phyloP scores from a whole-genome alignment of 2,888 invertebrate species.

The Rotaria socialis region DNA sequence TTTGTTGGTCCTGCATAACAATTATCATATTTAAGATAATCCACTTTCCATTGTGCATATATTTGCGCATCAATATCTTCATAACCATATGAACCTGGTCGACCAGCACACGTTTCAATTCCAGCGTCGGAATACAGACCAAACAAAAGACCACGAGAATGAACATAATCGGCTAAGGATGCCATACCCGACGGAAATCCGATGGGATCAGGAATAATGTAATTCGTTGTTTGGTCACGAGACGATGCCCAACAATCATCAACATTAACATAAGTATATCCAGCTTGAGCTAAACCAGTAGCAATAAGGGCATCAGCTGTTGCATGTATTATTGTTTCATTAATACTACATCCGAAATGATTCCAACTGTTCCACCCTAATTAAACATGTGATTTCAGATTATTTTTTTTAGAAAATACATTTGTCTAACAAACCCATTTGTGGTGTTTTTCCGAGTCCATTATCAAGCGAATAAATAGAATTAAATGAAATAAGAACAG shows the following conservation, averaged over 20 bases:
- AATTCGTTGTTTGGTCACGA: neutral
- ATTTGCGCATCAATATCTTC: neutral
- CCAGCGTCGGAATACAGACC: conserved; percentile 15
- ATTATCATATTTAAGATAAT: conserved; percentile 36
- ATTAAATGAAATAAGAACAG: neutral
- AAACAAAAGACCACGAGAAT: neutral
- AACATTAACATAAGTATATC: conserved; percentile 7
- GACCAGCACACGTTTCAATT: neutral
- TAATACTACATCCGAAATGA: neutral
- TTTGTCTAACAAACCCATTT: neutral
- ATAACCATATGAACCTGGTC: conserved; percentile 20
- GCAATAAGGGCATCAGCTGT: neutral
- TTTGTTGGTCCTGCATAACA: neutral
- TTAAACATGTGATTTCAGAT: neutral
- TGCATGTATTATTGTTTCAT: neutral
- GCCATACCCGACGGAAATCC: neutral
- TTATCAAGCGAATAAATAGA: neutral
- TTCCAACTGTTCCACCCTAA: conserved; percentile 34
- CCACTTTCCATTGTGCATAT: conserved; percentile 7
- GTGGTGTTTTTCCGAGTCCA: conserved; percentile 28
- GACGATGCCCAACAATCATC: conserved; percentile 33
- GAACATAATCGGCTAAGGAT: conserved; percentile 20
- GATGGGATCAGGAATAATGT: neutral
- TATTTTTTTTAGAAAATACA: neutral
- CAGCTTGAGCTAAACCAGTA: conserved; percentile 6